These are phyloP conservation scores for Ectemnius cavifrons DNA, from an alignment of 2,888 invertebrate genomes.

Conservation along the genomic window DNA sequence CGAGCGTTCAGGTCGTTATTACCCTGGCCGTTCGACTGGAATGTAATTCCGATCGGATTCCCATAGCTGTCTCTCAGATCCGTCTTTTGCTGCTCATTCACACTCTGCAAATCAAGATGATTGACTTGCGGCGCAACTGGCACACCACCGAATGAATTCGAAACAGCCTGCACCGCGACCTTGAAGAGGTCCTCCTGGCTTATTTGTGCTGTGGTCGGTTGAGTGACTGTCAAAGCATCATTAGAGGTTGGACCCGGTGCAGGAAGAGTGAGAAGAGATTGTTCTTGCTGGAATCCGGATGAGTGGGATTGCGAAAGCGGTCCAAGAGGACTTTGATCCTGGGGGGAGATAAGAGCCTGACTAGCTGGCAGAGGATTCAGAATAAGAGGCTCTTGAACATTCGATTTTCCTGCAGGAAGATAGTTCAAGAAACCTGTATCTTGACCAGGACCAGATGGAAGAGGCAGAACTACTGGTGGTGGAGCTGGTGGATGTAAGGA, in stretches of 20 bases:
- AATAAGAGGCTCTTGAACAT: not conserved
- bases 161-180: slow-evolving; percentile 13
- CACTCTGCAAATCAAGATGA: slow-evolving; percentile 66
- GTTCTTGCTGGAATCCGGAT: not conserved
- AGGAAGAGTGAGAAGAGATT: not conserved
- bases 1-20: slow-evolving; percentile 35
- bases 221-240: not conserved
- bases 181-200: slow-evolving; percentile 39
- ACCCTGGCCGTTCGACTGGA: slow-evolving; percentile 34
- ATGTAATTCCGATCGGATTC: slow-evolving; percentile 62
- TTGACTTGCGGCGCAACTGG: slow-evolving; percentile 59
- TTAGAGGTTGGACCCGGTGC: not conserved
- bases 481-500: not conserved
- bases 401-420: not conserved
- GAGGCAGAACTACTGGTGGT: not conserved
- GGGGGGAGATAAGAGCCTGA: not conserved
- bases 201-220: slow-evolving; percentile 8
- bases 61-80: slow-evolving; percentile 74
- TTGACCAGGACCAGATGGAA: not conserved
- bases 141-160: slow-evolving; percentile 32
- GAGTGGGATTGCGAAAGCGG: not conserved
- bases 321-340: not conserved
- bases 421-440: not conserved
- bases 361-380: not conserved
- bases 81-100: slow-evolving; percentile 56